Base-by-base conservation (phyloP, 2,113 vertebrate genomes). In the Platichthys flesus region DNA sequence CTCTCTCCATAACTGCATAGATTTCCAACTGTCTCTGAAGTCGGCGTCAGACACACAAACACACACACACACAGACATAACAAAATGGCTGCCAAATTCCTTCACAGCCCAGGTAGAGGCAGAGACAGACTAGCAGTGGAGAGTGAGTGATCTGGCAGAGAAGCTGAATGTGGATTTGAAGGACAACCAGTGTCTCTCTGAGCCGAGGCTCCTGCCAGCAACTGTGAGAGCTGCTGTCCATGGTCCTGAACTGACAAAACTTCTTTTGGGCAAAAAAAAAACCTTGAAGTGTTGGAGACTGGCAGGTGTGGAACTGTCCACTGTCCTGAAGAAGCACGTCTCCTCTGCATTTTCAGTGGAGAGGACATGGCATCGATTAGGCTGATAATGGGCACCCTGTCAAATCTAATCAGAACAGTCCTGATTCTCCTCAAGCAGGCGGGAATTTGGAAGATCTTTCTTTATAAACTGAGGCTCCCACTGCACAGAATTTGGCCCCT, bases 241-340 rank as follows among this genome's bases (percentile, higher is more conserved):
- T 87, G 88, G 91, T 89, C 16, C 90, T 93, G 90, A 89, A 90
- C 61, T 67, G 51, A 80, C 75, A 72, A 56, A 79, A 72, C 70
- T 55, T 60, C 51, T 47, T 65, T 49, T 7, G 56, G 72, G 58
- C 65, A 83, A 71, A 71, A 77, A 77, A 70, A 37, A 51, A 28
- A 49, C 31, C 6, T 31, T 31, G 6, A 59, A 54, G 61, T 57
- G 60, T 81, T 64, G 59, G 26, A 74, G 59, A 67, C 42, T 18
- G 40, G 12, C 67, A 54, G 74, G 70, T 65, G 71, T 4, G 72
- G 88, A 85, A 73, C 84, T 89, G 64, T 82, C 88, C 71, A 1
- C 55, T 73, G 78, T 85, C 54, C 79, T 85, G 80, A 83, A 78
- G 60, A 61, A 78, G 63, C 59, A 82, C 59, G 9, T 70, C 73